A percentile compares a stretch with the other conserved stretches of the same genome.
phyloP scores from a whole-genome alignment of 1,140 invertebrate species.

The Aphis craccivora region DNA sequence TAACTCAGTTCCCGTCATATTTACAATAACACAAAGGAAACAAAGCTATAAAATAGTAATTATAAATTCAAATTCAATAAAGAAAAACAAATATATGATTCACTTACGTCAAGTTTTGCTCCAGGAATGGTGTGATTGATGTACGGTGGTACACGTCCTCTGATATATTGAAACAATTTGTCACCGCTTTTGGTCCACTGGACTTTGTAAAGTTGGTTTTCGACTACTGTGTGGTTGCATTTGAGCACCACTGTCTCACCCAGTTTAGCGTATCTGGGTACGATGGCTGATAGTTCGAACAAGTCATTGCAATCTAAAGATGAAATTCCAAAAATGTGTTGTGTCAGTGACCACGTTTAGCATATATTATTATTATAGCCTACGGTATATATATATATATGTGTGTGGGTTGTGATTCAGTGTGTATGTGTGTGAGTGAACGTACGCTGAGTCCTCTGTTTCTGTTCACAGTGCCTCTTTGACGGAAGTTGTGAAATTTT shows the following conservation, averaged over 20 bases:
- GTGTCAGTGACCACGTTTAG: background rate
- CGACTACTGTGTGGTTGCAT: constrained; percentile 66
- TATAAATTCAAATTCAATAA: background rate
- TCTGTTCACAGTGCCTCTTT: background rate
- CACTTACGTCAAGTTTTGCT: constrained; percentile 77
- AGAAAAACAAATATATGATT: background rate
- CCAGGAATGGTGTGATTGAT: constrained; percentile 71
- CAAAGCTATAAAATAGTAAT: no score
- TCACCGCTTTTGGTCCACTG: constrained; percentile 77
- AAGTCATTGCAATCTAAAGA: constrained; percentile 40
- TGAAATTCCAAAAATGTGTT: background rate
- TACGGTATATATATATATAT: background rate
- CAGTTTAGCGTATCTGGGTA: constrained; percentile 66
- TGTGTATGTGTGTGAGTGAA: no score
- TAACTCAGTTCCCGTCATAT: no score
- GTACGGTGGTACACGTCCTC: constrained; percentile 75
- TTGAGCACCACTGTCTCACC: constrained; percentile 64
- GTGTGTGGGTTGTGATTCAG: background rate
- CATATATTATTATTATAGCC: background rate
- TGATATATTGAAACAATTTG: constrained; percentile 82
- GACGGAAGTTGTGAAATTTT: background rate
- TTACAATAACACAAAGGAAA: no score
- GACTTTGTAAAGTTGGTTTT: constrained; percentile 66
- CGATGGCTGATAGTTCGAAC: constrained; percentile 63
- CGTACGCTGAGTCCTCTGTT: background rate